Evolutionary conservation across 2,888 invertebrate genomes (phyloP), one percentile per base, ranked within the genome.

Genomic region (Syrphus vitripennis): DNA sequence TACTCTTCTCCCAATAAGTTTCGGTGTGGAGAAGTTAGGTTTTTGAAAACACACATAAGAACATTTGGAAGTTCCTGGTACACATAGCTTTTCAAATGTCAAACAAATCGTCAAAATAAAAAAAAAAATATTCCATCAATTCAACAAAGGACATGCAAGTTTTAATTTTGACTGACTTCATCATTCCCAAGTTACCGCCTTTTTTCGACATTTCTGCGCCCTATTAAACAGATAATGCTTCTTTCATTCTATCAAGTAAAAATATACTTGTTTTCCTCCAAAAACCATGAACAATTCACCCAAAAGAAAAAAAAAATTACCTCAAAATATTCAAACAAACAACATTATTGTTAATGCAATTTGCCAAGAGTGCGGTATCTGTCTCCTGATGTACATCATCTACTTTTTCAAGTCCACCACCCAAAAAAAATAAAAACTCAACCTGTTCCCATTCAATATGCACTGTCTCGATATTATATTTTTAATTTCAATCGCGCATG

Each of bases 401-500:
- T 19, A 12, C 48, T 12, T 34, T 45, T 29, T 19, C 50, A 16
- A 40, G 34, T 70, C 40, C 24, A 59, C 61, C 67, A 50, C 59
- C 59, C n/a, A 21, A 31, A 26, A 14, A 61, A 45, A 55, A 59
- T 45, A 75, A 45, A 55, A 69, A 74, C 77, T 19, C 86, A 82
- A 86, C 86, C 86, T 86, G 86, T 86, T 86, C 82, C 78, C 26
- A 86, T 86, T 86, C 77, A 74, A 34, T 61, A n/a, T 67, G 81
- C 86, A 86, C 82, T 81, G 74, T 81, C 72, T 77, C 82, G 77
- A 78, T 63, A 86, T 86, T 78, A 86, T 86, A 82, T 86, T 78
- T 82, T 78, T 82, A 82, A 86, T 86, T 86, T 81, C 63, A 10
- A 65, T 65, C 48, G 48, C 71, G 55, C 84, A 80, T 63, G 26